Evolutionary conservation across 2,888 invertebrate genomes (phyloP).

Genomic region (Cryptocephalus moraei): DNA sequence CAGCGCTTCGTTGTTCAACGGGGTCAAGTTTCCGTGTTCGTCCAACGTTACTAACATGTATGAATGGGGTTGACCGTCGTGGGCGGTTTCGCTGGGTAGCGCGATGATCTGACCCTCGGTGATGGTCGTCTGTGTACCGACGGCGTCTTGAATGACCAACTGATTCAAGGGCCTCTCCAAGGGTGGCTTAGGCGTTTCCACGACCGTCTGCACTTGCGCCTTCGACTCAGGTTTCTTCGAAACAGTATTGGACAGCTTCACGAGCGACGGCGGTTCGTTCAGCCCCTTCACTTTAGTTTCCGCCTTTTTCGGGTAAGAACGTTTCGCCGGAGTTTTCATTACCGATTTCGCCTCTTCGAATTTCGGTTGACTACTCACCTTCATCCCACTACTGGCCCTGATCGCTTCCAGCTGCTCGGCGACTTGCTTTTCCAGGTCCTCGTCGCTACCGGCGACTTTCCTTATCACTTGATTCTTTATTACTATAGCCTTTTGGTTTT

Average conservation of each 20-base stretch:
- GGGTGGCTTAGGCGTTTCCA: constrained; percentile 1
- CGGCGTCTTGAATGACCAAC: constrained; percentile 35
- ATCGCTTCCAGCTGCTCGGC: constrained; percentile 37
- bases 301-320: constrained; percentile 14
- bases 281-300: constrained; percentile 9
- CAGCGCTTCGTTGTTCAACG: constrained; percentile 60
- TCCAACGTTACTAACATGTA: constrained; percentile 65
- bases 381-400: constrained; percentile 26
- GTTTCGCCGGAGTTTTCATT: constrained; percentile 5
- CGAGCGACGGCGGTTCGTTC: constrained; percentile 3
- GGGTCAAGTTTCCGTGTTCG: constrained; percentile 58
- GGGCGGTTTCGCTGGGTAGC: constrained; percentile 52
- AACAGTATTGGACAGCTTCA: background rate
- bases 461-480: constrained; percentile 15
- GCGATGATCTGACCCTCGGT: constrained; percentile 58
- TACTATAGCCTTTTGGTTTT: constrained; percentile 28
- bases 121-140: constrained; percentile 38
- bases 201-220: constrained; percentile 1
- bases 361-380: constrained; percentile 6
- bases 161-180: constrained; percentile 30
- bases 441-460: constrained; percentile 13
- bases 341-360: constrained; percentile 1
- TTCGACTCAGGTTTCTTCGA: background rate
- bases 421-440: constrained; percentile 18
- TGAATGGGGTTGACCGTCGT: constrained; percentile 61